These are phyloP conservation scores for Pasiphila rectangulata DNA, from an alignment of 2,888 invertebrate genomes.

Conservation along the genomic window DNA sequence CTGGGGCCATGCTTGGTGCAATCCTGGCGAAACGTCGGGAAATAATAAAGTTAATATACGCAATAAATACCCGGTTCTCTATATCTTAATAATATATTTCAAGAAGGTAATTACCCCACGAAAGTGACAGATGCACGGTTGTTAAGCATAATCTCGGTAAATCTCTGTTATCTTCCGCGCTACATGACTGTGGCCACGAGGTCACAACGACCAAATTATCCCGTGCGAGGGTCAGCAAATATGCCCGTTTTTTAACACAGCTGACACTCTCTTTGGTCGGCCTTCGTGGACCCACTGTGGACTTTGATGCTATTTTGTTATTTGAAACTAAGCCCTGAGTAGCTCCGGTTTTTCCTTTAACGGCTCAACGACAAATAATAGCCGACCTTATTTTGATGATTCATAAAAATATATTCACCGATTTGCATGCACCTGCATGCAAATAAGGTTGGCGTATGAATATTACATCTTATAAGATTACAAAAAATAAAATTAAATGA, in stretches of 20 bases:
- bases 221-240: constrained; percentile 15
- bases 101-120: not conserved
- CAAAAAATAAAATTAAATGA: too few species aligned
- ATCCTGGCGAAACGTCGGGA: too few species aligned
- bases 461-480: too few species aligned
- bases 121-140: not conserved
- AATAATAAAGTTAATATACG: too few species aligned
- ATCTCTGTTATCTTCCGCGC: constrained; percentile 10
- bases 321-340: not conserved
- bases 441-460: too few species aligned
- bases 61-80: too few species aligned
- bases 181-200: constrained; percentile 8
- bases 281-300: not conserved
- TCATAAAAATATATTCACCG: too few species aligned
- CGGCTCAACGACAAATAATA: too few species aligned
- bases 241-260: constrained; percentile 21
- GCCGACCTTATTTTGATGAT: too few species aligned
- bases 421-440: constrained; percentile 2
- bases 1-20: too few species aligned
- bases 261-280: constrained; percentile 13
- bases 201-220: constrained; percentile 16
- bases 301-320: not conserved
- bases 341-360: too few species aligned
- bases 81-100: not conserved
- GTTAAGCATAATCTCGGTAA: constrained; percentile 13